These are phyloP conservation scores for Lagria hirta DNA, from an alignment of 2,888 invertebrate genomes.

Conservation along the genomic window DNA sequence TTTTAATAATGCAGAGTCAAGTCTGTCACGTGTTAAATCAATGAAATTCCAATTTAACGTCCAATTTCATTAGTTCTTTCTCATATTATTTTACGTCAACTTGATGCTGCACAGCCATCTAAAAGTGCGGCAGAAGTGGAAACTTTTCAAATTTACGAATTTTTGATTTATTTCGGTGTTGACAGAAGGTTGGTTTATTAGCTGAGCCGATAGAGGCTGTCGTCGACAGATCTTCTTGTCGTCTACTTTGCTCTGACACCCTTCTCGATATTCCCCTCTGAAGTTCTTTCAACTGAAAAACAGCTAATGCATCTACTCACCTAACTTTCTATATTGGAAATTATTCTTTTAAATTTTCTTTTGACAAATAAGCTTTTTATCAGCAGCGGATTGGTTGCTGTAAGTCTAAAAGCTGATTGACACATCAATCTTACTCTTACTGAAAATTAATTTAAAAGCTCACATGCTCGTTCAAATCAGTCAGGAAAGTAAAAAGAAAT, in stretches of 20 bases:
- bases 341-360: no score
- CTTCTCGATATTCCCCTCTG: slow-evolving; percentile 24
- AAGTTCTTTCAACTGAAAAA: slow-evolving; percentile 26
- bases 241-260: slow-evolving; percentile 28
- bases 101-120: slow-evolving; percentile 17
- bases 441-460: no score
- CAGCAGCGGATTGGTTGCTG: slow-evolving; percentile 2
- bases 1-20: slow-evolving; percentile 42
- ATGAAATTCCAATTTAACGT: slow-evolving; percentile 48
- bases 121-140: slow-evolving; percentile 14
- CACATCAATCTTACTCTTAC: no score
- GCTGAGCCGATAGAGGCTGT: slow-evolving; percentile 28
- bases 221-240: slow-evolving; percentile 29
- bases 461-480: no score
- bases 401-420: no score
- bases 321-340: slow-evolving; percentile 15
- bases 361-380: slow-evolving; percentile 3
- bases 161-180: slow-evolving; percentile 26
- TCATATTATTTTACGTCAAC: slow-evolving; percentile 25
- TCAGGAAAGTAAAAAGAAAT: no score
- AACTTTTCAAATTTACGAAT: slow-evolving; percentile 31
- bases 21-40: slow-evolving; percentile 41
- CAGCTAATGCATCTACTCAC: slow-evolving; percentile 27
- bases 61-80: slow-evolving; percentile 40
- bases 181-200: slow-evolving; percentile 28